phyloP scores from a whole-genome alignment of 2,113 vertebrate species.

The Pica pica region DNA sequence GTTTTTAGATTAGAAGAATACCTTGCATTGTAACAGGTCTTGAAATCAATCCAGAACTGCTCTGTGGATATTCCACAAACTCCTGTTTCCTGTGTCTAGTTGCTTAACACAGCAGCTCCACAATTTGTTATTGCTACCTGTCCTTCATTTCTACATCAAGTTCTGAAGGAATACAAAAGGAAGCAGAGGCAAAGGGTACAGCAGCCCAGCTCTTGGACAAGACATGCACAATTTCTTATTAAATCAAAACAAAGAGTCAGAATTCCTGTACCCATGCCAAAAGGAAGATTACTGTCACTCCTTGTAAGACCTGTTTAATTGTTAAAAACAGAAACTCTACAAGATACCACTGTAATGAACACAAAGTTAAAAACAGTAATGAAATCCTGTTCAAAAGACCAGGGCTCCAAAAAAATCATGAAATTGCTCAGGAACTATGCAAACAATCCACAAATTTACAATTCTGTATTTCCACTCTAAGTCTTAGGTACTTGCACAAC shows the following conservation, averaged over 20 bases:
- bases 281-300: background rate
- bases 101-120: background rate
- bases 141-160: background rate
- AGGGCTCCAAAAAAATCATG: background rate
- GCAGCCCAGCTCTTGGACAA: background rate
- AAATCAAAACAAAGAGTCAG: background rate
- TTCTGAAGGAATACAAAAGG: background rate
- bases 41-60: background rate
- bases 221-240: background rate
- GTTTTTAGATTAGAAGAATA: background rate
- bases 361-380: background rate
- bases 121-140: background rate
- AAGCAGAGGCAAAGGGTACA: background rate
- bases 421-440: background rate
- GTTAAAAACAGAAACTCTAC: background rate
- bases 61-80: background rate
- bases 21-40: background rate
- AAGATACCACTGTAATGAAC: background rate
- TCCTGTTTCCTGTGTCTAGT: background rate
- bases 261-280: background rate
- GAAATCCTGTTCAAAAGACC: background rate
- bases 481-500: background rate
- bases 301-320: background rate
- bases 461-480: background rate
- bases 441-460: background rate